Evolutionary conservation across 2,797 vertebrate species (phyloP).

Genomic region (Taeniopygia guttata): DNA sequence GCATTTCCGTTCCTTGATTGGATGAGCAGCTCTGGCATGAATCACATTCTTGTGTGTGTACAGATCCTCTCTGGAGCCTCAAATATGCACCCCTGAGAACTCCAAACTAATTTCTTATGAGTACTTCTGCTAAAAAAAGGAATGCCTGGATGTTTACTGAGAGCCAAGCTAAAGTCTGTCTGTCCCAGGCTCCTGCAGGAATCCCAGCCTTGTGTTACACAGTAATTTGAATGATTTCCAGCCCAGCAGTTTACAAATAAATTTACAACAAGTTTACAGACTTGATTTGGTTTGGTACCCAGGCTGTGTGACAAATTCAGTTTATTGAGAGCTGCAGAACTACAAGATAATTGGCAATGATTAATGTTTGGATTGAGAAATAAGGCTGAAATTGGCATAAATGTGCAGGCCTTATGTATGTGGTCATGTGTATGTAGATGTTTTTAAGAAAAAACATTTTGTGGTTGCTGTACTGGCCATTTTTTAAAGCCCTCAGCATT

Average conservation of each 20-base stretch:
- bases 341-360: background rate
- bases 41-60: slow-evolving; percentile 38
- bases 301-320: background rate
- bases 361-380: background rate
- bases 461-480: background rate
- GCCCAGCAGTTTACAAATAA: background rate
- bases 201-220: background rate
- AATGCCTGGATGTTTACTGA: slow-evolving; percentile 22
- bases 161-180: background rate
- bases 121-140: slow-evolving; percentile 49
- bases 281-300: background rate
- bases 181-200: background rate
- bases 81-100: slow-evolving; percentile 39
- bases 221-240: background rate
- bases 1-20: slow-evolving; percentile 61
- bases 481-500: background rate
- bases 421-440: background rate
- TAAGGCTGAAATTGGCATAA: background rate
- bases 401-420: background rate
- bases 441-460: background rate
- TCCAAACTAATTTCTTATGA: slow-evolving; percentile 20
- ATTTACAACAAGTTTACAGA: background rate
- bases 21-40: slow-evolving; percentile 54
- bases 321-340: background rate
- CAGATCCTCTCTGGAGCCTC: slow-evolving; percentile 28